Conservation (phyloP, 2,888 invertebrate genomes). For the Serripes groenlandicus region DNA sequence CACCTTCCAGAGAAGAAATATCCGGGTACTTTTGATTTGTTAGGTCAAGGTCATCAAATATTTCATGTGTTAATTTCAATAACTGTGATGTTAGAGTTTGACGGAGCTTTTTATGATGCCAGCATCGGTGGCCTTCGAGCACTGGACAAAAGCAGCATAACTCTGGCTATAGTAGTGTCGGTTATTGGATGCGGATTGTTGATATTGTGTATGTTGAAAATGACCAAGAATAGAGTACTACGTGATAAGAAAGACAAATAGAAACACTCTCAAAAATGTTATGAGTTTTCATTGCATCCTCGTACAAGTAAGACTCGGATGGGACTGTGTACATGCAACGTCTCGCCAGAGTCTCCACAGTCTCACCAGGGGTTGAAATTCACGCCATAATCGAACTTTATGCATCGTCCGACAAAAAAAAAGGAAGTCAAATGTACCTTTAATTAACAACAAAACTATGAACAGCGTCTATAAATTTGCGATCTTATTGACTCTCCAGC, state of each 20-base stretch:
- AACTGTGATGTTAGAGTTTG: constrained; percentile 53
- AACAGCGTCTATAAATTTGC: too few species aligned
- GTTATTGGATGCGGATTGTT: neutral
- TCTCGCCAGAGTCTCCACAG: too few species aligned
- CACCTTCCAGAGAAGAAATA: constrained; percentile 72
- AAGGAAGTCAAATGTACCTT: too few species aligned
- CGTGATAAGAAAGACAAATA: neutral
- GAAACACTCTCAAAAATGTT: too few species aligned
- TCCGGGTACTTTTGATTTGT: constrained; percentile 72
- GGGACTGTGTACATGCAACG: too few species aligned
- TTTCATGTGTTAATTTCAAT: constrained; percentile 72
- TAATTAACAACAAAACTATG: too few species aligned
- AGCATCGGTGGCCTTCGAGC: neutral
- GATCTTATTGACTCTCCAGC: too few species aligned
- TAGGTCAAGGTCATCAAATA: constrained; percentile 79
- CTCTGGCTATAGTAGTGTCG: neutral
- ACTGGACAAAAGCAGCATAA: neutral
- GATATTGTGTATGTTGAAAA: neutral
- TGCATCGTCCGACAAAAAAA: too few species aligned
- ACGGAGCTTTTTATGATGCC: constrained; percentile 28
- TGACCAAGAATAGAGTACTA: neutral
- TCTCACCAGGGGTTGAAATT: too few species aligned
- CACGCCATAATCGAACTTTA: too few species aligned
- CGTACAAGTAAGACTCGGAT: too few species aligned
- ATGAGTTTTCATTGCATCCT: too few species aligned